Base-by-base conservation (phyloP, 1,140 invertebrate species). In the Drosophila triauraria region DNA sequence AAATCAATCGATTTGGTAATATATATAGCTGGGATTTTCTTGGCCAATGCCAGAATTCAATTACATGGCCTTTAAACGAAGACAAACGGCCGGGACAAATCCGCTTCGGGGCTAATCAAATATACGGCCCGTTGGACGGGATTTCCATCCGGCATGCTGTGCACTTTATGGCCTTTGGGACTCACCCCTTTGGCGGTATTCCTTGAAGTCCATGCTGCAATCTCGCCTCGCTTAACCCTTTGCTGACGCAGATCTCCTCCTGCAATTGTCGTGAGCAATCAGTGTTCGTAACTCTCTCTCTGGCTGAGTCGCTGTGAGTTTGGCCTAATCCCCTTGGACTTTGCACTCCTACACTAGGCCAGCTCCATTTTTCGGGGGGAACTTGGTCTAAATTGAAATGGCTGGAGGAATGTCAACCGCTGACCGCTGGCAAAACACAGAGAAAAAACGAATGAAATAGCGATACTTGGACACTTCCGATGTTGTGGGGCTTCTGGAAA, bases 101-200 rank as follows among this genome's bases (percentile, higher is more conserved):
- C 69, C 69, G 48, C 48, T 42, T 43, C 23, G 23, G 70, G 71
- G 30, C n/a, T 20, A 75, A 75, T 75, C 74, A 77, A 77, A 77
- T 77, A 56, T 59, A 47, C 46, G 42, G 40, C 46, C 51, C 62
- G 47, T 70, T 46, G 62, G 69, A 77, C 42, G 32, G 67, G 68
- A 72, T 72, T 61, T 72, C 38, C 70, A 15, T 72, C 51, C 51
- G 67, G 43, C 40, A 48, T 50, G 81, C 85, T 84, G 81, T 78
- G 85, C 38, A 79, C 44, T 76, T 84, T 76, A 88, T 82, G 72
- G 57, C 65, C 64, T 40, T 38, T 23, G 17, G 4, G 9, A 91
- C 88, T 91, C 60, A 91, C 90, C 90, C 80, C 90, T 17, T 61
- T 91, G 90, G 3, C 90, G 90, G 75, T 91, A 91, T 72, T 91